Conservation (phyloP, 2,888 invertebrate species). For the Horisme vitalbata region DNA sequence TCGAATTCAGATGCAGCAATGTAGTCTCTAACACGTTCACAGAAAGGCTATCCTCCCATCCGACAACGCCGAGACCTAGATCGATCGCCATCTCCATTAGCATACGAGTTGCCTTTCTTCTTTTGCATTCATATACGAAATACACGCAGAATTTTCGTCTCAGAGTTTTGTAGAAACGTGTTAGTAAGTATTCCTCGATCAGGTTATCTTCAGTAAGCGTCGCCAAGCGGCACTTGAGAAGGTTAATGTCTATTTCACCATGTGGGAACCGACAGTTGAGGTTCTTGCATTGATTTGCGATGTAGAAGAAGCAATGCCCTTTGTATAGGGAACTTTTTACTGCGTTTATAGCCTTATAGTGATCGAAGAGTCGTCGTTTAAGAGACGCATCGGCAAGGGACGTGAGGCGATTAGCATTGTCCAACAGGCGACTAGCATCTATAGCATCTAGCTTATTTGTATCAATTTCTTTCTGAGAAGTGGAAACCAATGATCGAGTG, state of each 20-base stretch:
- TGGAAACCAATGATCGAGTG: too few species aligned
- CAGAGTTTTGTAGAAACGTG: slow-evolving; percentile 39
- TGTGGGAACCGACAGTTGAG: slow-evolving; percentile 50
- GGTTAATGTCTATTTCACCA: slow-evolving; percentile 12
- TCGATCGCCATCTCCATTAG: slow-evolving; percentile 60
- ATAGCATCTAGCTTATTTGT: too few species aligned
- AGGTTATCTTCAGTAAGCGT: slow-evolving; percentile 43
- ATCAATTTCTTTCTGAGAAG: too few species aligned
- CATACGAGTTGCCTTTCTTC: slow-evolving; percentile 48
- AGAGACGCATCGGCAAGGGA: background rate
- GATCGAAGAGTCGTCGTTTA: background rate
- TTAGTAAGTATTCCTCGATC: slow-evolving; percentile 52
- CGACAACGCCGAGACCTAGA: slow-evolving; percentile 35
- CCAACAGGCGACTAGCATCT: too few species aligned
- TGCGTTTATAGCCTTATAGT: slow-evolving; percentile 11
- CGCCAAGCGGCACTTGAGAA: slow-evolving; percentile 34
- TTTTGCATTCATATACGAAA: slow-evolving; percentile 50
- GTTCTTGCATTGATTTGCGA: slow-evolving; percentile 48
- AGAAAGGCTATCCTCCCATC: slow-evolving; percentile 37
- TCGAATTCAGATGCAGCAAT: slow-evolving; percentile 53
- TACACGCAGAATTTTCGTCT: slow-evolving; percentile 45
- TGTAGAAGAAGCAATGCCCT: slow-evolving; percentile 54
- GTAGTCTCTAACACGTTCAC: slow-evolving; percentile 46
- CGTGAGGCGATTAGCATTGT: background rate
- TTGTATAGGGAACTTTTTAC: slow-evolving; percentile 43